Evolutionary conservation across 2,888 invertebrate genomes (phyloP), one percentile per base, ranked within the genome.

Genomic region (Noctua fimbriata): DNA sequence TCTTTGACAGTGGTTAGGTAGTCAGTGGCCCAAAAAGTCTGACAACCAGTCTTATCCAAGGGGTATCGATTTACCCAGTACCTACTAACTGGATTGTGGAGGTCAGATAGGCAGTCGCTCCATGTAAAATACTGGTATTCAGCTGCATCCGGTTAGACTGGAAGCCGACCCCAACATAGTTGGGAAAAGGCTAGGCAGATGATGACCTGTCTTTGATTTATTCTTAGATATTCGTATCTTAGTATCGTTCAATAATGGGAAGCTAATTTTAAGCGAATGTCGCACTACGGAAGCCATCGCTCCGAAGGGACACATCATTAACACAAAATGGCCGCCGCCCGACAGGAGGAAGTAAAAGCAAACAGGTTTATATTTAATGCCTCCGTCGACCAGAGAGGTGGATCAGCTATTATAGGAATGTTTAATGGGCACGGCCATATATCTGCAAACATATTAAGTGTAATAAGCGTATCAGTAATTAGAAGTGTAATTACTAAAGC

Each of bases 291-390:
- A 82, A 83, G 72, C 36, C 85, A 71, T 85, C 66, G 67, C 70
- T 83, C 60, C 52, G n/a, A 71, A 81, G 70, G 55, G 41, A 85
- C 47, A 69, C 70, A 66, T 84, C 70, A 67, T 85, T 73, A 81
- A 47, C 69, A 73, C 69, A 73, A 80, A 82, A 81, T 76, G 69
- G 71, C 75, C 44, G 44, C 36, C 47, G 14, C 41, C 16, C 55
- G 82, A 58, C 85, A 82, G 41, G 60, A 49, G 81, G 71, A 85
- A 85, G 72, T 72, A 72, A 72, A 71, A 69, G 85, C 72, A 76
- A 83, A 83, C 82, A 58, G 69, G 86, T 82, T 75, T 49, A 28
- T 82, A 69, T 75, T 65, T 58, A 81, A 44, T 72, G 76, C 44
- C 55, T 67, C 44, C 36, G 69, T n/a, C 36, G 69, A 32, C 60